A percentile compares a stretch with the other conserved stretches of the same genome.
These are phyloP conservation scores for Craseonycteris thonglongyai DNA, from an alignment of 2,113 vertebrate genomes.

Conservation along the genomic window DNA sequence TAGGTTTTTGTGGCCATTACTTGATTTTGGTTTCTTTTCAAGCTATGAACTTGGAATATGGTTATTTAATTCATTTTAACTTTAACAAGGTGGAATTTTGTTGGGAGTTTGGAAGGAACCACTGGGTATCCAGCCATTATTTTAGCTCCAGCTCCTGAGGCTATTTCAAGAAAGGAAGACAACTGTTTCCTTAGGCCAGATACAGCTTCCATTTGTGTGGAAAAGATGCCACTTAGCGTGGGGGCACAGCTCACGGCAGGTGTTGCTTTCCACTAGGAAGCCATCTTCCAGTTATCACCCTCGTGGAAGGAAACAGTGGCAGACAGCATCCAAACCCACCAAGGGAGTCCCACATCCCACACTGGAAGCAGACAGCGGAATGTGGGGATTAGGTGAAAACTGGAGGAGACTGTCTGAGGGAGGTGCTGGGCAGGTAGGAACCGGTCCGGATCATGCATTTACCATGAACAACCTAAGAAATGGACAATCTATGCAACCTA, in stretches of 20 bases:
- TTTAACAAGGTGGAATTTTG: neutral
- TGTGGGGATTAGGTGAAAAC: neutral
- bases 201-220: neutral
- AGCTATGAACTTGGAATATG: neutral
- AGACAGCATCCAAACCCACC: neutral
- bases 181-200: neutral
- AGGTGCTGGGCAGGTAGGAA: neutral
- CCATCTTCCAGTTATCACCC: neutral
- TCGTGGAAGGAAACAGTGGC: neutral
- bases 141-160: neutral
- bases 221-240: neutral
- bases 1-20: neutral
- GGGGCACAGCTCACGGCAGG: neutral
- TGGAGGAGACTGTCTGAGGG: neutral
- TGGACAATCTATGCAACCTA: neutral
- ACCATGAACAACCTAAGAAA: neutral
- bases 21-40: neutral
- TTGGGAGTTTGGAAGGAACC: neutral
- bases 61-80: neutral
- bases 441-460: neutral
- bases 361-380: neutral
- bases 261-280: neutral
- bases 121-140: neutral
- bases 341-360: neutral
- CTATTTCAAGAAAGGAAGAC: neutral